Evolutionary conservation across 2,888 invertebrate species (phyloP), one percentile per base, ranked within the genome.

Genomic region (Ormyrus rosae): DNA sequence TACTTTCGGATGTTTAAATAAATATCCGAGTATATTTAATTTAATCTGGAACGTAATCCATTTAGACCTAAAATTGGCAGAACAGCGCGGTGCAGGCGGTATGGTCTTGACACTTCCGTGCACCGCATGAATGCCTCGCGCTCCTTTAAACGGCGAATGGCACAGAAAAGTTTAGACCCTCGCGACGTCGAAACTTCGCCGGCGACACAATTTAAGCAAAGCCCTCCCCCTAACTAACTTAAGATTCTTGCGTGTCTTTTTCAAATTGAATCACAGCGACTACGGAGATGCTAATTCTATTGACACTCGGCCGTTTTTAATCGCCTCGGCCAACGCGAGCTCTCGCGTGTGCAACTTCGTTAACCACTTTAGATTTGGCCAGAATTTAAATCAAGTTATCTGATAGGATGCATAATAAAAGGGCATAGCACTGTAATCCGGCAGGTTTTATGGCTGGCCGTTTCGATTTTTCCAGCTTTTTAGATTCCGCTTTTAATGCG

Each of bases 241-340:
- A 58, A 70, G 45, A 69, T 77, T 70, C 64, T 58, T 70, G 9
- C 61, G 50, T 69, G 19, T 71, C 60, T 80, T 75, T 75, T 71
- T 67, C 53, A 48, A 71, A 80, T 80, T 70, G 19, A 75, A 75
- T 75, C 13, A 71, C 60, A 45, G 50, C 3, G 50, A 13, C 58
- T 6, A 3, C 2, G 58, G 60, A 51, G 61, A 75, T 71, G 75
- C 71, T 80, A 75, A 80, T 80, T 70, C 45, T 72, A 80, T 80
- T 80, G 65, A 67, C 80, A 70, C 48, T 69, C 5, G 19, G 7
- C 8, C 46, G 10, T 46, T 65, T 71, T 71, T 63, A 72, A 78
- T 72, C 65, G 60, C 50, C 60, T 60, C 53, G 9, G 45, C 19
- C 61, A 61, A 68, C 13, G 65, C 60, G 19, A 46, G 46, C 50